phyloP scores from a whole-genome alignment of 2,888 invertebrate species.

The Andrena bicolor region DNA sequence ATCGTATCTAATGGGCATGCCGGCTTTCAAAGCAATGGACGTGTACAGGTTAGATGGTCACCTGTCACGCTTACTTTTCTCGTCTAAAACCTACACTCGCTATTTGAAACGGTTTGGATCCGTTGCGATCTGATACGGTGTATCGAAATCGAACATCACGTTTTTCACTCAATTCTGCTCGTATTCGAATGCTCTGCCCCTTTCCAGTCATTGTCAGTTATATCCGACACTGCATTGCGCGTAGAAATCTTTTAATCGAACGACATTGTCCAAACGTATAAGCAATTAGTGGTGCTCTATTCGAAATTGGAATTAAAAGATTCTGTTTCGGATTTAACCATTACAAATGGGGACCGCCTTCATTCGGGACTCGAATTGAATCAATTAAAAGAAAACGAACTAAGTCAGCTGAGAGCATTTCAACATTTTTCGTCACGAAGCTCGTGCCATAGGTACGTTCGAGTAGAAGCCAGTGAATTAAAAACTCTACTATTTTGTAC shows the following conservation, averaged over 20 bases:
- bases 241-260: too few relatives aligned
- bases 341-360: too few relatives aligned
- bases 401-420: not conserved
- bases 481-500: not conserved
- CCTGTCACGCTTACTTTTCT: conserved; percentile 38
- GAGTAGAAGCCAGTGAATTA: not conserved
- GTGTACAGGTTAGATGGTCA: conserved; percentile 74
- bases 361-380: not conserved
- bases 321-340: too few relatives aligned
- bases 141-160: not conserved
- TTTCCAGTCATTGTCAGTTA: too few relatives aligned
- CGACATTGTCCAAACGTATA: too few relatives aligned
- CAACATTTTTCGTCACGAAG: not conserved
- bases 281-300: too few relatives aligned
- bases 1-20: conserved; percentile 73
- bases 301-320: too few relatives aligned
- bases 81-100: not conserved
- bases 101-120: not conserved
- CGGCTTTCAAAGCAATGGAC: conserved; percentile 68
- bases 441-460: not conserved
- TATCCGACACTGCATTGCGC: too few relatives aligned
- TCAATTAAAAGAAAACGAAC: conserved; percentile 8
- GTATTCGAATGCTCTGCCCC: not conserved
- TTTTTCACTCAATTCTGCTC: not conserved
- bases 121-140: not conserved